Evolutionary conservation across 2,797 vertebrate species (phyloP), one percentile per base, ranked within the genome.

Genomic region (Sebastes nivosus): DNA sequence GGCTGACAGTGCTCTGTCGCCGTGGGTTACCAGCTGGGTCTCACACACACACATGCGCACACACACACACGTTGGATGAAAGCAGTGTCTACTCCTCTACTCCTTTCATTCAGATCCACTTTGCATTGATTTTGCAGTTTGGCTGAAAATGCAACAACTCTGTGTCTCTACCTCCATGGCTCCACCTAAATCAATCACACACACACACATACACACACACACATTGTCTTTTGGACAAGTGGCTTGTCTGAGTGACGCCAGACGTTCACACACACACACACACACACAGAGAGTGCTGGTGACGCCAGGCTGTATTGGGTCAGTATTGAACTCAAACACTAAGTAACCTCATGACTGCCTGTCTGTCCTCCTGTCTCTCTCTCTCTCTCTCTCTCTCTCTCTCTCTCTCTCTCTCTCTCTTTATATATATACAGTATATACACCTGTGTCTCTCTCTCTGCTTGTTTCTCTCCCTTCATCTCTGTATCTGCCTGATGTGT

Each of bases 81-180:
- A 84, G 87, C 80, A 74, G 81, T 80, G 83, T 88, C 83, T 88
- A 73, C 87, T 85, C 66, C 77, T 88, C 83, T 87, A 69, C 84
- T 85, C 68, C 80, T 88, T 90, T 92, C 81, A 89, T 92, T 91
- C 87, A 91, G 80, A 94, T 88, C 87, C 91, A 92, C 89, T 94
- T 93, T 90, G 88, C 90, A 94, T 94, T 93, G 93, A 94, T 94
- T 94, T 94, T 92, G 86, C 93, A 94, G 90, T 94, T 94, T 92
- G 83, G 87, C 80, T 91, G 85, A 92, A 92, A 94, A 93, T 72
- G 87, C 83, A 88, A 87, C 91, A 93, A 92, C 87, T 88, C 81
- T 79, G 82, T 78, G 88, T 92, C 89, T 93, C 87, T 87, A 91
- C 89, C 90, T 93, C 80, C 34, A 64, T 84, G 89, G 89, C 91